Conservation (phyloP, 2,888 invertebrate genomes). For the Scaptomyza polygonia region DNA sequence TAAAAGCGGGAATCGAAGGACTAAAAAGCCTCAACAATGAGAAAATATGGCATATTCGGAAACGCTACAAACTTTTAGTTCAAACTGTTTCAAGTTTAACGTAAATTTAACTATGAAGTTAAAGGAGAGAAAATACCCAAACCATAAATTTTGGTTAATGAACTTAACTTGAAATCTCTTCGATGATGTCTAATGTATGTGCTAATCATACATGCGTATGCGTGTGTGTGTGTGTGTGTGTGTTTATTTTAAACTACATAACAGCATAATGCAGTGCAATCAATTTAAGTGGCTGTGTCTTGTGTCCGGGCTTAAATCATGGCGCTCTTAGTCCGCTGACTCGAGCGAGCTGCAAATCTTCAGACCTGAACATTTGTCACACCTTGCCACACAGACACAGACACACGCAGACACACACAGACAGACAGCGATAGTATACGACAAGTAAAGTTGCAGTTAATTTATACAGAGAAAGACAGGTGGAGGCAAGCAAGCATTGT, state of each 20-base stretch:
- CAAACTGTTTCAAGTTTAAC: no score
- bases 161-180: neutral
- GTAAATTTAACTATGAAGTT: no score
- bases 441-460: conserved; percentile 50
- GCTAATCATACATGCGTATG: conserved; percentile 17
- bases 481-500: conserved; percentile 8
- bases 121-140: neutral
- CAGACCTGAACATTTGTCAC: conserved; percentile 34
- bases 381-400: conserved; percentile 38
- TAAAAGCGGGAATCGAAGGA: no score
- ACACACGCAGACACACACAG: no score
- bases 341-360: conserved; percentile 47
- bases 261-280: conserved; percentile 34
- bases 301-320: conserved; percentile 11
- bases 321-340: conserved; percentile 28
- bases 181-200: conserved; percentile 1
- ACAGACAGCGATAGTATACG: neutral
- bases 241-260: neutral
- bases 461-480: conserved; percentile 55
- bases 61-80: no score
- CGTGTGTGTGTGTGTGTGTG: neutral
- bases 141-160: neutral
- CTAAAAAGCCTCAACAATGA: no score
- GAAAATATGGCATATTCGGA: no score
- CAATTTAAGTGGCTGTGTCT: conserved; percentile 42